These are phyloP conservation scores for Heliconius aoede DNA, from an alignment of 2,888 invertebrate species.

Conservation along the genomic window DNA sequence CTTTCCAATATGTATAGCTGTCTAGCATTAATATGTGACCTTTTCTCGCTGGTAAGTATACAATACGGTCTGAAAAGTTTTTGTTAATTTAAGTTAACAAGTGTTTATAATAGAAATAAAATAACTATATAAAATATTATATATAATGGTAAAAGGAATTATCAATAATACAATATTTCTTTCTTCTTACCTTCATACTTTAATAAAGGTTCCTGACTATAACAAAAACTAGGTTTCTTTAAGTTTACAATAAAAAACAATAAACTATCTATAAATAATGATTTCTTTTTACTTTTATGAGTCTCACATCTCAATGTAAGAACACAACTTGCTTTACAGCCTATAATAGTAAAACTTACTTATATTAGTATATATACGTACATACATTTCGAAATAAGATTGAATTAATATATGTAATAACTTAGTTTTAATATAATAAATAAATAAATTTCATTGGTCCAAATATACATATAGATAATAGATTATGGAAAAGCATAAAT, in stretches of 20 bases:
- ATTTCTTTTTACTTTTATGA: neutral
- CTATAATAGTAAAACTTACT: neutral
- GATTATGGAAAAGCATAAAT: too few species aligned
- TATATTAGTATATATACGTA: neutral
- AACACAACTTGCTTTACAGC: neutral
- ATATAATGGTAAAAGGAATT: neutral
- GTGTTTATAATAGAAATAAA: neutral
- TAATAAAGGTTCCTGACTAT: conserved; percentile 3
- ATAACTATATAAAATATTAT: neutral
- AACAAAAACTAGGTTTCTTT: neutral
- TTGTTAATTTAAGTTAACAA: conserved; percentile 6
- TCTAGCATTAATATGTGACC: conserved; percentile 52
- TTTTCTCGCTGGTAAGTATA: conserved; percentile 51
- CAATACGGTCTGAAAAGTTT: conserved; percentile 40
- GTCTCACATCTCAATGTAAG: too few species aligned
- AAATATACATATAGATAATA: neutral
- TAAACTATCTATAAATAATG: neutral
- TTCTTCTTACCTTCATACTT: neutral
- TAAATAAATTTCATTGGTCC: neutral
- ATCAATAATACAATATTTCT: conserved; percentile 8
- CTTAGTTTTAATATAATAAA: neutral
- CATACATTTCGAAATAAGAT: neutral
- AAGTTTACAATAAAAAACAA: neutral
- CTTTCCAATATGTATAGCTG: conserved; percentile 56
- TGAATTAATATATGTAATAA: neutral